A percentile compares a stretch with the other conserved stretches of the same genome.
Conservation (phyloP, 2,888 invertebrate species). For the Digitonthophagus gazella region DNA sequence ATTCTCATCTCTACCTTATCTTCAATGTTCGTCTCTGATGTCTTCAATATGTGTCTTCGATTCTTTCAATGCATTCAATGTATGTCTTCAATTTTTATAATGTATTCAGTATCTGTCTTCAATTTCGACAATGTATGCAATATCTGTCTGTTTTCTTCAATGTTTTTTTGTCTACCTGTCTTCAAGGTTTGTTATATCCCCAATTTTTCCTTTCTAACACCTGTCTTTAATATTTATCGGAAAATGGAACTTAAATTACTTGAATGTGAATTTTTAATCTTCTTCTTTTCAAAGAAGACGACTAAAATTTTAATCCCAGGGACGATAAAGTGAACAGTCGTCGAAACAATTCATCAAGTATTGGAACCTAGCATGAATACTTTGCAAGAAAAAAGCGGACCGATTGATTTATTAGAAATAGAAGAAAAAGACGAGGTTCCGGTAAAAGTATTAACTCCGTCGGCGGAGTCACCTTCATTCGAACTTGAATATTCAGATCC, state of each 20-base stretch:
- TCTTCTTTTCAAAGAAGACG: constrained; percentile 56
- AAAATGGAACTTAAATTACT: constrained; percentile 58
- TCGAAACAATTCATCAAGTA: constrained; percentile 50
- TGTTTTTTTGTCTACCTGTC: too few relatives aligned
- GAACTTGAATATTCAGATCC: constrained; percentile 66
- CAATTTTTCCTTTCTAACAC: too few relatives aligned
- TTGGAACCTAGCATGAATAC: constrained; percentile 33
- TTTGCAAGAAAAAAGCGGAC: constrained; percentile 20
- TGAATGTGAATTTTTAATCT: constrained; percentile 59
- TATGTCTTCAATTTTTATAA: too few relatives aligned
- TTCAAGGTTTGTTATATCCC: too few relatives aligned
- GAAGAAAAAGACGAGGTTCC: constrained; percentile 58
- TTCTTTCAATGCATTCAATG: too few relatives aligned
- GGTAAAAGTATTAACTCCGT: constrained; percentile 69
- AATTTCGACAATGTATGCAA: too few relatives aligned
- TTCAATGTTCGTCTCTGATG: too few relatives aligned
- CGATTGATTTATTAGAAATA: constrained; percentile 27
- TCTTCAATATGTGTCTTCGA: too few relatives aligned
- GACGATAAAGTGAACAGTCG: constrained; percentile 46
- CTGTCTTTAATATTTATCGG: too few relatives aligned
- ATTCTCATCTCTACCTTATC: too few relatives aligned
- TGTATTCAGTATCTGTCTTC: too few relatives aligned
- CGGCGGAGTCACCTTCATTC: constrained; percentile 44
- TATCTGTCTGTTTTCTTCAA: too few relatives aligned
- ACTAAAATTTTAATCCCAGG: constrained; percentile 63